Evolutionary conservation across 2,113 vertebrate species (phyloP).

Genomic region (Turnix velox): DNA sequence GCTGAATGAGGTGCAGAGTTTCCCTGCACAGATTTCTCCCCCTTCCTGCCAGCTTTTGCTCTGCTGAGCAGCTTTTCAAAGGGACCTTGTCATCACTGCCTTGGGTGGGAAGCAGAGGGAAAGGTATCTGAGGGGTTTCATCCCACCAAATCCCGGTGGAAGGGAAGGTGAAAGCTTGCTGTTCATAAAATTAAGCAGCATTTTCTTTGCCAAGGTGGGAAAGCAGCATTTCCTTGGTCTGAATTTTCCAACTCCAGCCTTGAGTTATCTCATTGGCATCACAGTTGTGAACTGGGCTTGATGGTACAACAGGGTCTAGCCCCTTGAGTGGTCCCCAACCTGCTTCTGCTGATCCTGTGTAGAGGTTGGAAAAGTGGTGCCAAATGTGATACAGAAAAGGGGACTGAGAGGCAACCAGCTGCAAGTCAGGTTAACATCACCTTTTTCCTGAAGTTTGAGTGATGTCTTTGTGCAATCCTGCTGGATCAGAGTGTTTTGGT

Average conservation of each 20-base stretch:
- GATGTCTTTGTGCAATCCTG: neutral
- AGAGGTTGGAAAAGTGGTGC: neutral
- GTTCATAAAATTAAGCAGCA: neutral
- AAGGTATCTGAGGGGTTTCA: neutral
- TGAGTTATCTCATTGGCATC: neutral
- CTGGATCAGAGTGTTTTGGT: neutral
- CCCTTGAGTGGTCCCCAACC: accelerated
- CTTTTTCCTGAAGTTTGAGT: neutral
- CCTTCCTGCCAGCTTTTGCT: neutral
- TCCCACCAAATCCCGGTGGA: neutral
- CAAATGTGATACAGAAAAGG: accelerated
- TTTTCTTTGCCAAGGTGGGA: neutral
- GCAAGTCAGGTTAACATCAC: neutral
- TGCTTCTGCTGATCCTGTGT: neutral
- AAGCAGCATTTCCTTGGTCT: neutral
- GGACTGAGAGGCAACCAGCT: neutral
- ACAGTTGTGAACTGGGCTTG: accelerated
- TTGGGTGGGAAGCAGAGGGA: neutral
- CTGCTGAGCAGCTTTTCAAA: neutral
- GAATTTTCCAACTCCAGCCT: neutral
- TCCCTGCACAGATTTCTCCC: neutral
- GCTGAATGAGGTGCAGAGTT: neutral
- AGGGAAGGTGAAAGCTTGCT: neutral
- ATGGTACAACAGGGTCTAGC: neutral
- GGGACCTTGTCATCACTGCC: neutral